Base-by-base conservation (phyloP, 2,113 vertebrate genomes). In the Dendropsophus ebraccatus region DNA sequence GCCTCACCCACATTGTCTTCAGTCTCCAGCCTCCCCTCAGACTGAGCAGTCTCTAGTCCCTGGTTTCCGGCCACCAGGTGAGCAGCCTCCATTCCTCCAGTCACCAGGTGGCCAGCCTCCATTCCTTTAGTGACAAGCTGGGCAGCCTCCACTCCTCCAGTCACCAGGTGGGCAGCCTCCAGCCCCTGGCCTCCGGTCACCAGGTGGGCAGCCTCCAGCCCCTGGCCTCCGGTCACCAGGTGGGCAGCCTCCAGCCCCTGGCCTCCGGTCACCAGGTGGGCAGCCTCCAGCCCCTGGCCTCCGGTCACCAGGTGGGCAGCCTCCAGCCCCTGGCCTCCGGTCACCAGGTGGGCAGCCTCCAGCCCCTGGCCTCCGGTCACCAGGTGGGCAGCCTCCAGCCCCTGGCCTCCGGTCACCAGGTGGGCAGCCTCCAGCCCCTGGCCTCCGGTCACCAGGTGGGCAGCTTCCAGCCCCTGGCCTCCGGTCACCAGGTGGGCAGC, bases 401-500 rank as follows among this genome's bases (percentile, higher is more conserved):
- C 11, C 2, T 50, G 49, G 49, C 6, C 50, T 23, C 6, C 54
- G 17, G 21, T 16, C 5, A 58, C 54, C 4, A 52, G 50, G 14
- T n/a, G 54, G 49, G 49, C 79, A 84, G 85, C 23, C 32, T 67
- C 56, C 87, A 86, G 95, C 5, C 7, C 3, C 10, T 25, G 58
- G 58, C 58, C 60, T 30, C 25, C 60, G n/a, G 0, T n/a, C 9
- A 49, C 47, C 12, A 49, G 47, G 47, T 49, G 47, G 47, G 17
- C 54, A 23, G 54, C 60, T 6, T 65, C 60, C 60, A 65, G 6
- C 4, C 17, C 50, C 14, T 28, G 58, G n/a, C 58, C 60, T 28
- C 25, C 17, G 25, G 11, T 30, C 10, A 65, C 25, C 25, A 3
- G 60, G 25, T 65, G 60, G n/a, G n/a, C 60, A 30, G 60, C 60